phyloP scores from a whole-genome alignment of 1,140 invertebrate genomes.

The Drosophila saltans region DNA sequence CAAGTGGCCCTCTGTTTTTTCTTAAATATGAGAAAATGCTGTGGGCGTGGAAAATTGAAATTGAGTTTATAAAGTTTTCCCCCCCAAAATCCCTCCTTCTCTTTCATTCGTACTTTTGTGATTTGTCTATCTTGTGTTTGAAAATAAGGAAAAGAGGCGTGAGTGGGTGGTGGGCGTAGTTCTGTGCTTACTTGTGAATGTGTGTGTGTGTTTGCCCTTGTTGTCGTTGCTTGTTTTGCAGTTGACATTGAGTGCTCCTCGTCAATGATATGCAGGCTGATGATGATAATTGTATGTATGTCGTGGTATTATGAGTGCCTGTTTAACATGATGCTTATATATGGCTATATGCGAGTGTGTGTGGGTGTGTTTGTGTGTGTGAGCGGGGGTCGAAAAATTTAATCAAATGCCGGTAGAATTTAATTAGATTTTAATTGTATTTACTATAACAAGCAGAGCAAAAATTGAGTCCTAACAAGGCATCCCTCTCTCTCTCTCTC shows the following conservation, averaged over 20 bases:
- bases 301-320: constrained; percentile 66
- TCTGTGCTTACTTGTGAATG: neutral
- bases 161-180: constrained; percentile 38
- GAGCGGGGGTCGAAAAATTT: constrained; percentile 52
- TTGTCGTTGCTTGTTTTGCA: constrained; percentile 78
- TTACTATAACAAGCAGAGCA: constrained; percentile 45
- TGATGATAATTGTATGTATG: constrained; percentile 62
- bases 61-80: constrained; percentile 76
- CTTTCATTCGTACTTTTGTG: constrained; percentile 29
- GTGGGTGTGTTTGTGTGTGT: constrained; percentile 18
- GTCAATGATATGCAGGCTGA: constrained; percentile 76
- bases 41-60: constrained; percentile 73
- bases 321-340: constrained; percentile 73
- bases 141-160: constrained; percentile 24
- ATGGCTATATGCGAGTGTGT: constrained; percentile 4
- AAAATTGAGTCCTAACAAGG: constrained; percentile 8
- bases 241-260: constrained; percentile 76
- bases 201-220: constrained; percentile 48
- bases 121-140: constrained; percentile 53
- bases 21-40: constrained; percentile 72
- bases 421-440: constrained; percentile 80
- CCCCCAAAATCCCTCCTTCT: constrained; percentile 6
- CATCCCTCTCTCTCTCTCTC: neutral
- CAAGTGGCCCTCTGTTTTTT: constrained; percentile 5
- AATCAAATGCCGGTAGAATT: constrained; percentile 78